Conservation (phyloP, 2,888 invertebrate genomes). For the Charanyca ferruginea region DNA sequence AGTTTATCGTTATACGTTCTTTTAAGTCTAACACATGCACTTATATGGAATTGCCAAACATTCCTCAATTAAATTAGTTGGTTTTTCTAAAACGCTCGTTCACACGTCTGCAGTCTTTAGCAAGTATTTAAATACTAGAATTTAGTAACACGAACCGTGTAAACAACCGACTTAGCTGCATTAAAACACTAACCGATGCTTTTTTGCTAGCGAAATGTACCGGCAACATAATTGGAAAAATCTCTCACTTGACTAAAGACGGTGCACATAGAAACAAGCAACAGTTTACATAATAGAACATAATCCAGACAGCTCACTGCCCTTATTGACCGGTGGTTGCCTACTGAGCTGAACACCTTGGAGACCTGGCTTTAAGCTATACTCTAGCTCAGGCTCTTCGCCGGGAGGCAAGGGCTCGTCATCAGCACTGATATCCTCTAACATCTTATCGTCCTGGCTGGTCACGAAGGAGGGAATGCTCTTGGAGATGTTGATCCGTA, state of each 20-base stretch:
- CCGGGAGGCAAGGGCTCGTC: conserved; percentile 92
- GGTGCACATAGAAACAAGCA: conserved; percentile 1
- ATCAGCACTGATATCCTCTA: conserved; percentile 81
- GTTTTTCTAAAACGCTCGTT: conserved; percentile 1
- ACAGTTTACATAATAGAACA: conserved; percentile 95
- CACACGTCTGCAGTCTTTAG: conserved; percentile 17
- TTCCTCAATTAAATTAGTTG: conserved; percentile 22
- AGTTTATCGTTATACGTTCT: conserved; percentile 18
- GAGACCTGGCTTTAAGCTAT: conserved; percentile 92
- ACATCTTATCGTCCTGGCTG: conserved; percentile 68
- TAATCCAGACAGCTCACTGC: conserved; percentile 95
- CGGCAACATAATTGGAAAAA: conserved; percentile 9
- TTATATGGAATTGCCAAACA: conserved; percentile 1
- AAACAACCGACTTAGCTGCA: not conserved
- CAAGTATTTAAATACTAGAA: conserved; percentile 2
- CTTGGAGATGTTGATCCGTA: conserved; percentile 96
- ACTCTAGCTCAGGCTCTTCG: conserved; percentile 89
- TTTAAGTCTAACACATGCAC: conserved; percentile 23
- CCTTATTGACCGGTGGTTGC: conserved; percentile 93
- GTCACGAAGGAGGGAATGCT: conserved; percentile 81
- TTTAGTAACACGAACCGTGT: not conserved
- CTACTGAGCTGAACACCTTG: conserved; percentile 92
- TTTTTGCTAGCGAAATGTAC: not conserved
- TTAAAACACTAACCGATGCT: conserved; percentile 1
- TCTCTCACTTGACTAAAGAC: conserved; percentile 7